A percentile compares a stretch with the other conserved stretches of the same genome.
These are phyloP conservation scores for Rhinolophus ferrumequinum DNA, from an alignment of 2,113 vertebrate genomes.

Conservation along the genomic window DNA sequence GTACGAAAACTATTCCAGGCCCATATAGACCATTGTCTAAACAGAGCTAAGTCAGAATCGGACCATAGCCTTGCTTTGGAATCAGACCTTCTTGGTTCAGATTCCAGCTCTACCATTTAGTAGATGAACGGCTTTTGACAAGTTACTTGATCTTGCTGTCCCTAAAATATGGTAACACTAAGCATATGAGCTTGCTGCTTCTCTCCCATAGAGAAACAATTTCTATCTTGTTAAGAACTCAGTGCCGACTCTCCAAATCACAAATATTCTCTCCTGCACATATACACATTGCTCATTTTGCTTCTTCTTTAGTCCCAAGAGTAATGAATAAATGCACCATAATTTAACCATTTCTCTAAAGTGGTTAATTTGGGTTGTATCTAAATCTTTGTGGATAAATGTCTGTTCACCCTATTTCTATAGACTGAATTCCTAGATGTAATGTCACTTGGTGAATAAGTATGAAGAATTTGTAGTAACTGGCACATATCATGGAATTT, in stretches of 20 bases:
- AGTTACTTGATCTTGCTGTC: neutral
- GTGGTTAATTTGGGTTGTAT: neutral
- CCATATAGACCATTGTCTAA: neutral
- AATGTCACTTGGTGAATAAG: neutral
- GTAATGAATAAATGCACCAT: neutral
- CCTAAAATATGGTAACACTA: neutral
- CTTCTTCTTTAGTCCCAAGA: neutral
- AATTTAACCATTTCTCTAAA: neutral
- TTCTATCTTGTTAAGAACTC: neutral
- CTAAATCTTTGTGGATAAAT: neutral
- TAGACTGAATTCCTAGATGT: neutral
- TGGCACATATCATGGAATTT: neutral
- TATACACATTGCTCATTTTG: neutral
- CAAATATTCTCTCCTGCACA: neutral
- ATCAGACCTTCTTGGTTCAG: neutral
- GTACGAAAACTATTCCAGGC: neutral
- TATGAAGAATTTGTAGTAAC: neutral
- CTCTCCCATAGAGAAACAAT: neutral
- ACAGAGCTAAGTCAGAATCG: neutral
- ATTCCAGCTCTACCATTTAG: neutral
- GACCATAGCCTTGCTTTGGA: neutral
- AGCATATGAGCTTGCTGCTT: neutral
- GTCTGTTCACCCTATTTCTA: neutral
- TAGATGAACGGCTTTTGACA: neutral
- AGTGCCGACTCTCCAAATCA: neutral